Percentiles rank a stretch among this genome's conserved stretches.
Conservation (phyloP, 2,888 invertebrate species). For the Amphiduros pacificus region DNA sequence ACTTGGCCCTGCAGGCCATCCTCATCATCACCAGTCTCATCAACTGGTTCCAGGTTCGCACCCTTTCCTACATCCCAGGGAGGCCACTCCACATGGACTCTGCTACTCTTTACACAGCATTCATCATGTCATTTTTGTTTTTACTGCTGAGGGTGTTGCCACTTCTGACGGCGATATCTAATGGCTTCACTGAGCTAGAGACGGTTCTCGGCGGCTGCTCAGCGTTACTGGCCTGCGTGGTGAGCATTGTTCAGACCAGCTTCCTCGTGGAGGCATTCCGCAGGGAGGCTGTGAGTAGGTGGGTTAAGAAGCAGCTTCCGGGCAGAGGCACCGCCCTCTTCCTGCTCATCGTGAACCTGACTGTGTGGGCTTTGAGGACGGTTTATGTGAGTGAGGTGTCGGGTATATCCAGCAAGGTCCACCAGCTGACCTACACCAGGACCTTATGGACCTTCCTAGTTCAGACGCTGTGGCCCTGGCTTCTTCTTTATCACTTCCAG, state of each 20-base stretch:
- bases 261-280: conserved; percentile 19
- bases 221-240: no score
- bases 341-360: conserved; percentile 65
- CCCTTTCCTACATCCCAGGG: not conserved
- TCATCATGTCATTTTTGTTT: conserved; percentile 5
- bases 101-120: not conserved
- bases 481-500: conserved; percentile 13
- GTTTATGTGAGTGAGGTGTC: conserved; percentile 10
- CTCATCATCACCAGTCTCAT: conserved; percentile 1
- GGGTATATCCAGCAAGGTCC: not conserved
- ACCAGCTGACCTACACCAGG: conserved; percentile 6
- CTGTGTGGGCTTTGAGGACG: conserved; percentile 65
- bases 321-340: conserved; percentile 60
- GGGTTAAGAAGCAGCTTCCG: conserved; percentile 8
- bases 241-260: conserved; percentile 9
- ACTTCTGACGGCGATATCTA: not conserved
- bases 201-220: conserved; percentile 1
- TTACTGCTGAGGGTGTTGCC: conserved; percentile 12
- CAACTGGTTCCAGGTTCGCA: conserved; percentile 9
- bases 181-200: not conserved
- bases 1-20: conserved; percentile 11
- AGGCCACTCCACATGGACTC: not conserved
- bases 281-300: conserved; percentile 1
- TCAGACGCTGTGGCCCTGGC: conserved; percentile 2
- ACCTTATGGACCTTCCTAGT: conserved; percentile 10